Evolutionary conservation across 2,113 vertebrate genomes (phyloP).

Genomic region (Potamarius usumacintae): DNA sequence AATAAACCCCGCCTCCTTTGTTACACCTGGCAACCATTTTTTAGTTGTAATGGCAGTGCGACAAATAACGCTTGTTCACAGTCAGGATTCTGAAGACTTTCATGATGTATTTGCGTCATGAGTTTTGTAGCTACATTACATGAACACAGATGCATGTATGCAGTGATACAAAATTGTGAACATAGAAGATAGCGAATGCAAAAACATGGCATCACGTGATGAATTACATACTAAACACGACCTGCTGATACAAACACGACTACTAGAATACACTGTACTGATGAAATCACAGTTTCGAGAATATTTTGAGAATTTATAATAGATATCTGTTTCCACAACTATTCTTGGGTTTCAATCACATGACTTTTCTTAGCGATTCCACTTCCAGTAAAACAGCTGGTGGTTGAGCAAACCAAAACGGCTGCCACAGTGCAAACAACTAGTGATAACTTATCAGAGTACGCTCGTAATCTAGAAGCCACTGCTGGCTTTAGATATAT

Average conservation of each 20-base stretch:
- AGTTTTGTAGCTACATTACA: background rate
- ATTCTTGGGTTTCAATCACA: no score
- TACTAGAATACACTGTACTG: background rate
- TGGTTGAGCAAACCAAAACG: no score
- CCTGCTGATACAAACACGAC: background rate
- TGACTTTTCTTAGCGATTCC: no score
- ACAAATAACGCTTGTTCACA: background rate
- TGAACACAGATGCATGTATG: background rate
- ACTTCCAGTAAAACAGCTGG: no score
- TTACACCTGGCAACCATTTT: background rate
- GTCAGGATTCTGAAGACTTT: background rate
- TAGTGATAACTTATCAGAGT: no score
- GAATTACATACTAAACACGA: background rate
- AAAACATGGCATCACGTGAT: background rate
- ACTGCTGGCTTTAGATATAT: no score
- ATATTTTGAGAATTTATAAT: background rate
- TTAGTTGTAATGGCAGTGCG: background rate
- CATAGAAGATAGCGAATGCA: background rate
- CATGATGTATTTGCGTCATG: background rate
- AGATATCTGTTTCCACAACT: background rate
- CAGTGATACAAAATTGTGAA: background rate
- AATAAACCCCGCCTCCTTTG: background rate
- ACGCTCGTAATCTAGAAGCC: no score
- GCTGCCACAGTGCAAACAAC: no score
- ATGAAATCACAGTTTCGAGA: no score